phyloP scores from a whole-genome alignment of 2,113 vertebrate species.

The Melanostigma gelatinosum region DNA sequence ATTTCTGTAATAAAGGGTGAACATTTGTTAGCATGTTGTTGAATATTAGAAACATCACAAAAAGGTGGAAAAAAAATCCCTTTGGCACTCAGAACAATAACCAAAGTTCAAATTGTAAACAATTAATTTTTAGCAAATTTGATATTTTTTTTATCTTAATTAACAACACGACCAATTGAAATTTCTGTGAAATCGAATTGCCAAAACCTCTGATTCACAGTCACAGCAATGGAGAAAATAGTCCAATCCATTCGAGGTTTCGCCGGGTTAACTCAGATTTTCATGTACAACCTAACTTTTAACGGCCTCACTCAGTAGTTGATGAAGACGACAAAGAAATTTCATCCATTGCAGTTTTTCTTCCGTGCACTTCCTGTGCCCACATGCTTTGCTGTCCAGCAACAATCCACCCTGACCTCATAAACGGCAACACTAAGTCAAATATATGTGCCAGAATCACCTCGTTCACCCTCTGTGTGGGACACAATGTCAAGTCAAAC shows the following conservation, averaged over 20 bases:
- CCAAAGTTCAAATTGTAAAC: neutral
- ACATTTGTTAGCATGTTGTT: conserved; percentile 21
- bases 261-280: conserved; percentile 18
- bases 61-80: conserved; percentile 13
- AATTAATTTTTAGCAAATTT: neutral
- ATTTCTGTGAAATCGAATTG: conserved; percentile 23
- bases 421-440: conserved; percentile 57
- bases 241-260: conserved; percentile 31
- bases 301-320: conserved; percentile 82
- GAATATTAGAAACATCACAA: conserved; percentile 27
- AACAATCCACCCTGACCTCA: conserved; percentile 85
- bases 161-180: conserved; percentile 9
- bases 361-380: conserved; percentile 54
- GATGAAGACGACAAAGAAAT: conserved; percentile 70
- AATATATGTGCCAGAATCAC: conserved; percentile 46
- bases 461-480: conserved; percentile 22
- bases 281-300: conserved; percentile 29
- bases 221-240: conserved; percentile 44
- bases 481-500: conserved; percentile 46
- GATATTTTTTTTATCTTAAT: conserved; percentile 1
- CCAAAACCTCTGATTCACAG: conserved; percentile 8
- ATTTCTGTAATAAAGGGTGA: neutral
- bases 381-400: conserved; percentile 86
- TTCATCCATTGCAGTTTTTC: conserved; percentile 62
- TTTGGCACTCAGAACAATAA: neutral